phyloP scores from a whole-genome alignment of 2,113 vertebrate genomes.

The Nycticorax nycticorax region DNA sequence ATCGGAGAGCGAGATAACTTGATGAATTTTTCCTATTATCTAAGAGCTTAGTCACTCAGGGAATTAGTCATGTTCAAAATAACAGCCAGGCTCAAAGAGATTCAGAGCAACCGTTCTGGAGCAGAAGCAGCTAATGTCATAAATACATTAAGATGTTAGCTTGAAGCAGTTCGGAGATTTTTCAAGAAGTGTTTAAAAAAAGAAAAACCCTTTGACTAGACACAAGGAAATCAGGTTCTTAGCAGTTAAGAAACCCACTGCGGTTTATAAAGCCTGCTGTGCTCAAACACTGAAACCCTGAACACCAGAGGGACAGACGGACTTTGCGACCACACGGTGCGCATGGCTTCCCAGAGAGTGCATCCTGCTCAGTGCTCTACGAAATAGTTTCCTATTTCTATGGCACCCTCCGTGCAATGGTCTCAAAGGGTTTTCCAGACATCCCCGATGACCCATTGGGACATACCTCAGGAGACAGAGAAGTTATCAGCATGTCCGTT shows the following conservation, averaged over 20 bases:
- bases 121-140: conserved; percentile 51
- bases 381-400: neutral
- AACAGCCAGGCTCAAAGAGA: conserved; percentile 56
- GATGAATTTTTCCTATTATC: conserved; percentile 62
- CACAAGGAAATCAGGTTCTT: neutral
- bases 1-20: conserved; percentile 6
- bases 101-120: conserved; percentile 49
- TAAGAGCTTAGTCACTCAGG: conserved; percentile 60
- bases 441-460: neutral
- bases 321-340: neutral
- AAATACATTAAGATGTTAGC: conserved; percentile 41
- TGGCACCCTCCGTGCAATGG: neutral
- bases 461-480: rapidly evolving
- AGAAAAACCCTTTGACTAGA: neutral
- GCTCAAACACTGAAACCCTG: neutral
- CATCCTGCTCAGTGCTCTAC: neutral
- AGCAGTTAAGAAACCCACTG: neutral
- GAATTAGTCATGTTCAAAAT: conserved; percentile 71
- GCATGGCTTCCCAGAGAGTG: neutral
- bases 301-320: neutral
- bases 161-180: conserved; percentile 40
- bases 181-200: conserved; percentile 42
- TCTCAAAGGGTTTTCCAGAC: neutral
- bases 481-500: rapidly evolving
- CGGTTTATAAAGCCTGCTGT: neutral